phyloP scores from a whole-genome alignment of 2,113 vertebrate genomes.

The Scopus umbretta region DNA sequence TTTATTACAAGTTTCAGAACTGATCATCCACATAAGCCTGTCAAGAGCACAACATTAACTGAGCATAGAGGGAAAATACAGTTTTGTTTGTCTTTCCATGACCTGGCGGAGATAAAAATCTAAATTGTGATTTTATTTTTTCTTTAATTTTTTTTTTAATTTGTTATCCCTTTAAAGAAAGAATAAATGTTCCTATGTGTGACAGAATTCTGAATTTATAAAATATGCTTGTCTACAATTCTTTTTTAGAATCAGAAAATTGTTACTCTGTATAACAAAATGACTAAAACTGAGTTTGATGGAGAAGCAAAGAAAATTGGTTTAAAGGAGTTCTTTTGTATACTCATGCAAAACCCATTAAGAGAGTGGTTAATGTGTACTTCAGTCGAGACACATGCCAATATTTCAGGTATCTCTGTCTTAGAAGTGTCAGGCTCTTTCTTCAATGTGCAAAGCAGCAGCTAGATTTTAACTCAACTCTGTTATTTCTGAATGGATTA shows the following conservation, averaged over 20 bases:
- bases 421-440: background rate
- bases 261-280: background rate
- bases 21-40: background rate
- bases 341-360: background rate
- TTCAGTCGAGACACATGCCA: background rate
- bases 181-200: background rate
- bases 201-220: background rate
- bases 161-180: background rate
- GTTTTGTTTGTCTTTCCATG: background rate
- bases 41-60: background rate
- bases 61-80: background rate
- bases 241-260: background rate
- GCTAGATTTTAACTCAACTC: background rate
- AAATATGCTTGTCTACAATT: background rate
- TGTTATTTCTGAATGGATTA: background rate
- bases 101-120: background rate
- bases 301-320: background rate
- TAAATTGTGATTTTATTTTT: background rate
- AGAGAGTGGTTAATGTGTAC: background rate
- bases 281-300: background rate
- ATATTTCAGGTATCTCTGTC: background rate
- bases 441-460: background rate
- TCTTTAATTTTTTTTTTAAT: background rate
- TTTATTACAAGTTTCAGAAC: background rate
- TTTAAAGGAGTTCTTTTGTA: background rate